Evolutionary conservation across 2,113 vertebrate species (phyloP).

Genomic region (Mormyrus iriodes): DNA sequence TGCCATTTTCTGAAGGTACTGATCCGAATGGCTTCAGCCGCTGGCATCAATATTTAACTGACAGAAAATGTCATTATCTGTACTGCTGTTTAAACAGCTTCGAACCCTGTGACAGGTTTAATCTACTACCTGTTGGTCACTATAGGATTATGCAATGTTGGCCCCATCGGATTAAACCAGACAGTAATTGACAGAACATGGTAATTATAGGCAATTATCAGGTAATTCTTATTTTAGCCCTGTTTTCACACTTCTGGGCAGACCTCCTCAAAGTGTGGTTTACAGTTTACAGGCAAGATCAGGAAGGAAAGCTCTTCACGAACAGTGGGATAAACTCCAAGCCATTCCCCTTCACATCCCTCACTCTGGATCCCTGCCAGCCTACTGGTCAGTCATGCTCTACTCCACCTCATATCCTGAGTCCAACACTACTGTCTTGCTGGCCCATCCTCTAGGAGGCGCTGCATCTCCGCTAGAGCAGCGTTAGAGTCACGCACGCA

Average conservation of each 20-base stretch:
- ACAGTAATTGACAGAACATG: not conserved
- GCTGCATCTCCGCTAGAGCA: not conserved
- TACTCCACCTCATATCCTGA: not conserved
- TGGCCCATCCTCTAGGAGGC: not conserved
- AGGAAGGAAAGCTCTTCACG: slow-evolving; percentile 56
- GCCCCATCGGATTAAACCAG: not conserved
- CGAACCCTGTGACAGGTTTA: not conserved
- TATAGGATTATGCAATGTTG: not conserved
- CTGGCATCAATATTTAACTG: not conserved
- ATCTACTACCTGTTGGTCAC: not conserved
- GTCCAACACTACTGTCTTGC: not conserved
- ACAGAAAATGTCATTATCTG: not conserved
- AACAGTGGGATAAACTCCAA: slow-evolving; percentile 46
- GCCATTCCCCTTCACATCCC: slow-evolving; percentile 63
- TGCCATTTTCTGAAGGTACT: slow-evolving; percentile 50
- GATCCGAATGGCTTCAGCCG: slow-evolving; percentile 69
- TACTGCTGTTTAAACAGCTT: not conserved
- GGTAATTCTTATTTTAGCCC: not conserved
- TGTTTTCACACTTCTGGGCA: not conserved
- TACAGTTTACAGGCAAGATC: slow-evolving; percentile 19
- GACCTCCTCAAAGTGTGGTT: not conserved
- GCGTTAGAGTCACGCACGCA: not conserved
- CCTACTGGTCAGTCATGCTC: not conserved
- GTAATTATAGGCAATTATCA: not conserved
- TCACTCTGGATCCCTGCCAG: slow-evolving; percentile 54